Evolutionary conservation across 2,113 vertebrate genomes (phyloP), one percentile per base, ranked within the genome.

Genomic region (Rhegmatorhina hoffmannsi): DNA sequence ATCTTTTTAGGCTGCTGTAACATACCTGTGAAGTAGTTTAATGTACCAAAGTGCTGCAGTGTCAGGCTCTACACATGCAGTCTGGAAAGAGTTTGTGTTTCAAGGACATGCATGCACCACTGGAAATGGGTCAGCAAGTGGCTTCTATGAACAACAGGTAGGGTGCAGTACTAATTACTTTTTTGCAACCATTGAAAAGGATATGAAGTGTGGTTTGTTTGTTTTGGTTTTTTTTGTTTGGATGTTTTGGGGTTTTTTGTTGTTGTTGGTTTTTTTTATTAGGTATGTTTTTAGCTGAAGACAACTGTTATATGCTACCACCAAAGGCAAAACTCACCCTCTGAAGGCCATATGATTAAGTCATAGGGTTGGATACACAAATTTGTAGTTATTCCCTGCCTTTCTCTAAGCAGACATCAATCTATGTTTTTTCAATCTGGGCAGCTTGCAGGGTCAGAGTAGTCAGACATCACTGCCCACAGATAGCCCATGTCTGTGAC

Each of bases 61-160:
- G 10, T 46, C 34, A 85, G 49, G 21, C 28, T 28, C 26, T 29
- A 18, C 29, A 34, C 28, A 29, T 78, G 63, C 38, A 25, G 13
- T n/a, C 33, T 64, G 52, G 23, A 40, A 78, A 44, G 17, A 58
- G 17, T 40, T 77, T 10, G 16, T 58, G 16, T 53, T 60, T 47
- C 7, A 64, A 60, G 62, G 44, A 84, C 50, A 77, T 21, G 12
- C 8, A 17, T 16, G 14, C 28, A 29, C 26, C 26, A 3, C 38
- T 46, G 23, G 44, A 80, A 85, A 63, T 23, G 10, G 67, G 70
- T 81, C 68, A 81, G n/a, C 29, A 78, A 56, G 43, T 12, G 25
- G 15, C 38, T 82, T 75, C 38, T 43, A 8, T 0, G 0, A 63
- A 60, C 34, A 63, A 14, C 0, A 63, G 28, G 44, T 31, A 23